Evolutionary conservation across 2,797 vertebrate species (phyloP).

Genomic region (Amblyraja radiata): DNA sequence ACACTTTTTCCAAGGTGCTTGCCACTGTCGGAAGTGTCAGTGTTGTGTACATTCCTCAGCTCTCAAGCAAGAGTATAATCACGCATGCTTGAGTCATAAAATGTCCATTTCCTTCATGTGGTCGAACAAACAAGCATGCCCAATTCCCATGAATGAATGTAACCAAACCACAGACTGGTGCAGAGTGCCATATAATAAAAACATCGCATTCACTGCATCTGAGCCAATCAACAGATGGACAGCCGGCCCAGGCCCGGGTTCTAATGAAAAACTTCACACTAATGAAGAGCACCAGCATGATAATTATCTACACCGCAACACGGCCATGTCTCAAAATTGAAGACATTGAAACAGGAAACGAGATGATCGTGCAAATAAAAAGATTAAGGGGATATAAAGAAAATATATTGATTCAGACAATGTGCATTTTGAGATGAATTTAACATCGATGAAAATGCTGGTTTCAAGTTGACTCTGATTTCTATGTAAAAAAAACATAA

Average conservation of each 20-base stretch:
- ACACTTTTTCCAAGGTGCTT: not conserved
- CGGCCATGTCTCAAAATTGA: conserved; percentile 36
- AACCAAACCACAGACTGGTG: conserved; percentile 25
- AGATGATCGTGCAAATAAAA: not conserved
- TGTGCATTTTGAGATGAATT: not conserved
- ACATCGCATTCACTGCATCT: not conserved
- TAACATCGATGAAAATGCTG: not conserved
- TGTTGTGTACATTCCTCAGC: conserved; percentile 6
- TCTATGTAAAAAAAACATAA: not conserved
- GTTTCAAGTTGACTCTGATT: not conserved
- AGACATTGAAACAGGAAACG: conserved; percentile 20
- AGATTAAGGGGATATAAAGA: conserved; percentile 1
- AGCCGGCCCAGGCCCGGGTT: conserved; percentile 39
- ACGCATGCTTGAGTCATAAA: not conserved
- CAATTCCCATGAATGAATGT: conserved; percentile 32
- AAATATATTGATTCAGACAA: not conserved
- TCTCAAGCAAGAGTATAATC: not conserved
- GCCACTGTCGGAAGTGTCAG: not conserved
- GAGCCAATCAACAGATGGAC: conserved; percentile 43
- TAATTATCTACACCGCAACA: conserved; percentile 44
- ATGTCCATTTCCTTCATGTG: not conserved
- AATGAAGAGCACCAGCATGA: conserved; percentile 43
- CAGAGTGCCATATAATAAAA: conserved; percentile 38
- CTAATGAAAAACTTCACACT: conserved; percentile 43
- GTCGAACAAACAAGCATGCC: conserved; percentile 12